Conservation (phyloP, 53 echinoderm and acorn worm genomes). For the Henricia sp. region DNA sequence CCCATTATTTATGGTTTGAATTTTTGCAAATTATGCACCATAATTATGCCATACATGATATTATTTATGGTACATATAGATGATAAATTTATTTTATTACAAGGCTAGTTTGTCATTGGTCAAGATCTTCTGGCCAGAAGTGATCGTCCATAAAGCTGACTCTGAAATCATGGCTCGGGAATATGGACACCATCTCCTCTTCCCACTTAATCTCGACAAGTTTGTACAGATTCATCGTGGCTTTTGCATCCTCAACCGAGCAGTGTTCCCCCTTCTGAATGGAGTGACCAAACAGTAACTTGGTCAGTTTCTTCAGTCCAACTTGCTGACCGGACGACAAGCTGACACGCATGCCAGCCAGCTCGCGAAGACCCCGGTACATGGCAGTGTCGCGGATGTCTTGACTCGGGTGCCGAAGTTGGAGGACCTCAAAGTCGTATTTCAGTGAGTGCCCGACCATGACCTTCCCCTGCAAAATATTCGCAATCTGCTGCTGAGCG, state of each 20-base stretch:
- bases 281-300: constrained; percentile 57
- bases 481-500: constrained; percentile 50
- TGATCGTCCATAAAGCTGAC: constrained; percentile 81
- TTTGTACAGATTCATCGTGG: constrained; percentile 79
- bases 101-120: no score
- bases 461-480: constrained; percentile 73
- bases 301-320: constrained; percentile 70
- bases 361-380: constrained; percentile 58
- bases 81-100: no score
- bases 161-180: constrained; percentile 53
- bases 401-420: constrained; percentile 59
- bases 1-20: no score
- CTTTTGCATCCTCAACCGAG: constrained; percentile 83
- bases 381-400: constrained; percentile 72
- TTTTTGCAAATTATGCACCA: no score
- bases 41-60: no score
- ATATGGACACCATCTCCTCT: constrained; percentile 59
- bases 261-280: constrained; percentile 83
- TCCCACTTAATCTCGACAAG: constrained; percentile 83
- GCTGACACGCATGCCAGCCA: constrained; percentile 38
- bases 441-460: constrained; percentile 75
- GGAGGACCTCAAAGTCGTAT: constrained; percentile 69
- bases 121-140: constrained; percentile 86
- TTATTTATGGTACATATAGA: no score
- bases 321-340: constrained; percentile 39